These are phyloP conservation scores for Limenitis camilla DNA, from an alignment of 2,888 invertebrate genomes.

Conservation along the genomic window DNA sequence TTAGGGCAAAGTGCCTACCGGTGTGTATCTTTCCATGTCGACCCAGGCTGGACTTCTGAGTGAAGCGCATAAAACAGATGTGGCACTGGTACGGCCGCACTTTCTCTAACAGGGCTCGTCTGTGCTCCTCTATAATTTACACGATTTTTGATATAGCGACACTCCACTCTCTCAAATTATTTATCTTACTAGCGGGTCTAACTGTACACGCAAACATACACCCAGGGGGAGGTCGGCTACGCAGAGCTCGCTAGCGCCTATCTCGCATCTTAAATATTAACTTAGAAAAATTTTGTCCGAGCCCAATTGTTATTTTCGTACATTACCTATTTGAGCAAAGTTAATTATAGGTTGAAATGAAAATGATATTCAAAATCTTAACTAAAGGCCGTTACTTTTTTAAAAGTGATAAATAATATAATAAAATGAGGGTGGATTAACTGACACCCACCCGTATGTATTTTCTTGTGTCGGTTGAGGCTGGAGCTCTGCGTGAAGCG, in stretches of 20 bases:
- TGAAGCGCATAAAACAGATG: constrained; percentile 82
- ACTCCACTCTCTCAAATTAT: constrained; percentile 52
- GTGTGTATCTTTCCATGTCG: constrained; percentile 83
- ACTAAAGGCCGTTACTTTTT: constrained; percentile 1
- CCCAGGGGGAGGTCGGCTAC: constrained; percentile 68
- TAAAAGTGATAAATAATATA: neutral
- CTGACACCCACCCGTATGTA: constrained; percentile 77
- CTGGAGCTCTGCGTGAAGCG: constrained; percentile 83
- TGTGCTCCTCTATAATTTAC: constrained; percentile 75
- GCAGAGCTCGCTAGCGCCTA: constrained; percentile 13
- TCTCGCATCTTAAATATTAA: neutral
- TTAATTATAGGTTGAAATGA: too few relatives aligned
- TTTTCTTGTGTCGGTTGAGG: constrained; percentile 81
- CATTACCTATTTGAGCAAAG: too few relatives aligned
- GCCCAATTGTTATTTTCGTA: too few relatives aligned
- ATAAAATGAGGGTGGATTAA: constrained; percentile 9
- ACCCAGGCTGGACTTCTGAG: constrained; percentile 83
- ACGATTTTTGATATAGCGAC: constrained; percentile 71
- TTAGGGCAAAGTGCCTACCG: constrained; percentile 75
- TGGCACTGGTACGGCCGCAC: constrained; percentile 81
- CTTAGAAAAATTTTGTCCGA: too few relatives aligned
- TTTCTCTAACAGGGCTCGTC: constrained; percentile 76
- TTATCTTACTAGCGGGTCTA: constrained; percentile 46
- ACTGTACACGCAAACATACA: constrained; percentile 55
- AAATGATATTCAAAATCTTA: neutral